phyloP scores from a whole-genome alignment of 2,797 vertebrate genomes.

The Allobates femoralis region DNA sequence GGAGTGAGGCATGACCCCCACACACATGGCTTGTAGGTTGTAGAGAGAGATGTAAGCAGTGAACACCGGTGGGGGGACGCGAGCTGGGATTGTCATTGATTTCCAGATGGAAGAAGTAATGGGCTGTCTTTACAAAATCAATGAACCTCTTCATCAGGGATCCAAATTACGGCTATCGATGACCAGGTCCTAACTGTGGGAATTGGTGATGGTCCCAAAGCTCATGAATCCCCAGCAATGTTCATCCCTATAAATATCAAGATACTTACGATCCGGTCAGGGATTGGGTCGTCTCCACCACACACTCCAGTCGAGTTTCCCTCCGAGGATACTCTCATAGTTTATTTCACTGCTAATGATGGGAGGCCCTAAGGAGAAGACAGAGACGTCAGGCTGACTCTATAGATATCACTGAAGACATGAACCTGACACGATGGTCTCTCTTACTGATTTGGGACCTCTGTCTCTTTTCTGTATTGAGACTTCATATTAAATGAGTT shows the following conservation, averaged over 20 bases:
- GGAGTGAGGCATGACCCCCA: neutral
- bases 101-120: neutral
- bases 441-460: too few species aligned
- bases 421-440: too few species aligned
- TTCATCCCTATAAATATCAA: neutral
- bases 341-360: constrained; percentile 83
- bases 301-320: constrained; percentile 86
- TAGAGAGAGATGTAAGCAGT: neutral
- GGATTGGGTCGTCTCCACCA: constrained; percentile 86
- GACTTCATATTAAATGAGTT: too few species aligned
- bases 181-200: too few species aligned
- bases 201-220: neutral
- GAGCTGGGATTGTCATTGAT: neutral
- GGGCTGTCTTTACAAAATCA: neutral
- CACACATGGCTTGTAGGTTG: neutral
- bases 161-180: neutral
- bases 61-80: neutral
- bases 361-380: constrained; percentile 79
- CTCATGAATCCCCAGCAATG: neutral
- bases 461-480: too few species aligned
- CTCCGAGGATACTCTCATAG: constrained; percentile 83
- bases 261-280: constrained; percentile 87
- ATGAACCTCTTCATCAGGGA: neutral
- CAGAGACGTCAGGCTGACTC: neutral
- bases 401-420: neutral